Evolutionary conservation across 2,113 vertebrate species (phyloP), one percentile per base, ranked within the genome.

Genomic region (Acanthisitta chloris): DNA sequence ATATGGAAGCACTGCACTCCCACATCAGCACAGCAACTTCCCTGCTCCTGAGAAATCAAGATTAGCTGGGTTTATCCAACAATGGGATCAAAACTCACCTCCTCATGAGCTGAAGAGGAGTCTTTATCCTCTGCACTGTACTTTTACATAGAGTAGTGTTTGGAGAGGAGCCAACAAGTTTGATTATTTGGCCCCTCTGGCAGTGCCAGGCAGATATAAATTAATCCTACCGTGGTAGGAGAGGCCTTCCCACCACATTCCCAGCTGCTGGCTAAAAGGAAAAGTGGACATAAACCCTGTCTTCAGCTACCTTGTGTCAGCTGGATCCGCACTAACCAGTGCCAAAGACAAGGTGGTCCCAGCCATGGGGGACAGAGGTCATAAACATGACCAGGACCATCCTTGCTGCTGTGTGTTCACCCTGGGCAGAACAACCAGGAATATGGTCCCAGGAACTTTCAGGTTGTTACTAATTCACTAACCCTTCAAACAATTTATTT

Each of bases 341-440:
- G 54, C 43, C 65, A n/a, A 61, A 40, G 59, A 8, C 29, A 6
- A 23, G n/a, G 31, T 16, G 33, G 34, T 14, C 49, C 5, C 34
- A 43, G 38, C 29, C 64, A 54, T 3, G 17, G 33, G 57, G 31
- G 25, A 66, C 3, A 1, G 14, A 26, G 52, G 51, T 1, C 4
- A 21, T 5, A 23, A 12, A 18, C 1, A 0, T 4, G 31, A 10
- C 51, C 21, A 29, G 17, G 80, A 52, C 36, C 8, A 1, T 23
- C 29, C 15, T 21, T 33, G 28, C 52, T 26, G 10, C 36, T 2
- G 3, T 1, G 16, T 3, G 19, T 31, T 15, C 12, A 2, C 14
- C 45, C 52, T 14, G 23, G 1, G 14, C 73, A 8, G 17, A 33
- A 49, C 42, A 43, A 10, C 8, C n/a, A n/a, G 19, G 19, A 33